These are phyloP conservation scores for Ceraclea dissimilis DNA, from an alignment of 2,888 invertebrate genomes.

Conservation along the genomic window DNA sequence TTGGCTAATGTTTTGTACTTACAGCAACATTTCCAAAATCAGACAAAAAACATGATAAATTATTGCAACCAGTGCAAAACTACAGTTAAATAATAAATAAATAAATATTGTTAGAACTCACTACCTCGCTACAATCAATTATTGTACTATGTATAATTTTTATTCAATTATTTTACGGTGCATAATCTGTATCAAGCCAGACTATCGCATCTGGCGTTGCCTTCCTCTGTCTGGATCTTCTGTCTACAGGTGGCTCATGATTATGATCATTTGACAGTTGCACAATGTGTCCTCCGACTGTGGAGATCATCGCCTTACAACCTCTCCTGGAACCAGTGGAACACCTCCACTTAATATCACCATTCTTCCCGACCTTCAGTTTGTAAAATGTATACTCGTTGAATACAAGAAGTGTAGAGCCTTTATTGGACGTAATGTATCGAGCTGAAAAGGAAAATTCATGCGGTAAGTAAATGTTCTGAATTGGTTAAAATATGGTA, in stretches of 20 bases:
- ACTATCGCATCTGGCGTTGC: neutral
- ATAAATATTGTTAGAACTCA: too few species aligned
- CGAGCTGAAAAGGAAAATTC: constrained; percentile 4
- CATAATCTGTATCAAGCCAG: neutral
- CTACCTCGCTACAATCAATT: too few species aligned
- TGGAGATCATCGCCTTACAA: constrained; percentile 31
- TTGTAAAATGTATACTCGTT: constrained; percentile 5
- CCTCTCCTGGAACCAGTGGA: constrained; percentile 26
- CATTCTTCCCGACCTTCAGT: constrained; percentile 5
- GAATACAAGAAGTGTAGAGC: constrained; percentile 2
- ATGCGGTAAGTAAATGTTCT: neutral
- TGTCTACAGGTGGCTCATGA: constrained; percentile 14
- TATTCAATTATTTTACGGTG: too few species aligned
- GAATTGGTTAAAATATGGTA: neutral
- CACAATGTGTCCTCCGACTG: constrained; percentile 28
- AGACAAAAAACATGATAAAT: too few species aligned
- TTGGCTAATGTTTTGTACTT: too few species aligned
- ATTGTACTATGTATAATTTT: too few species aligned
- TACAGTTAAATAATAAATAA: too few species aligned
- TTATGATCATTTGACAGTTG: constrained; percentile 22
- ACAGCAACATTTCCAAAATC: too few species aligned
- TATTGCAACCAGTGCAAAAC: too few species aligned
- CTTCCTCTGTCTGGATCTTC: neutral
- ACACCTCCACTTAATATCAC: constrained; percentile 13
- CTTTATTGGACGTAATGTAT: constrained; percentile 3